phyloP scores from a whole-genome alignment of 1,140 invertebrate species.

The silkworm (Bombyx mori) region ASM3026992v2 NC_085107.1:13181001-13181500 shows the following conservation, averaged over 20 bases:
- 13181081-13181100: conserved; percentile 4
- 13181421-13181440: conserved; percentile 22
- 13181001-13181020: conserved; percentile 6
- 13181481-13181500: conserved; percentile 5
- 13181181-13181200: conserved; percentile 13
- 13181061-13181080: conserved; percentile 4
- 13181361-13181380: conserved; percentile 15
- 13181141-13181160: conserved; percentile 17
- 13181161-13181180: conserved; percentile 16
- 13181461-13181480: conserved; percentile 5
- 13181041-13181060: conserved; percentile 5
- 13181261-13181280: conserved; percentile 11
- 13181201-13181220: conserved; percentile 11
- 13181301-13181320: conserved; percentile 17
- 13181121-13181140: conserved; percentile 3
- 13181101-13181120: no score
- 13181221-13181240: conserved; percentile 16
- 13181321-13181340: conserved; percentile 6
- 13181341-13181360: conserved; percentile 7
- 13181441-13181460: conserved; percentile 23
- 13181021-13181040: conserved; percentile 1
- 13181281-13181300: conserved; percentile 15
- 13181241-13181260: conserved; percentile 20
- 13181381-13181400: conserved; percentile 13
- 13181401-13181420: conserved; percentile 21